Base-by-base conservation (phyloP, 2,797 vertebrate species). In the Agapornis canus region DNA sequence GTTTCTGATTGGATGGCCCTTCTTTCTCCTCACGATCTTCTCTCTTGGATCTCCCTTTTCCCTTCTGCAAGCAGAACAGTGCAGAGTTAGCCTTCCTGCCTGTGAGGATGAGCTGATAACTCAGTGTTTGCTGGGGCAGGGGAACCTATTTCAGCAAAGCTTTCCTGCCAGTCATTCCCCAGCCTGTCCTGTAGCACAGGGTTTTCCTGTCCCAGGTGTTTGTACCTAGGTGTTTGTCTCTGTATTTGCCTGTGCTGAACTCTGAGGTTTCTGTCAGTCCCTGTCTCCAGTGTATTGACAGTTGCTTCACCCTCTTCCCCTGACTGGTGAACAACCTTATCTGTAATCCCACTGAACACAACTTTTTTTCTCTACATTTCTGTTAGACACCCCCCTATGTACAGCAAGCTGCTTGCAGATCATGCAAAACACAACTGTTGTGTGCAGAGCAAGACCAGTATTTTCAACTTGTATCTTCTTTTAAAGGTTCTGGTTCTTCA, bases 401-500 rank as follows among this genome's bases (percentile, higher is more conserved):
- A 51, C 52, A 45, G 57, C 52, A 65, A 73, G 26, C 49, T 89
- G 59, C 45, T 84, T 86, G 35, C 32, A 90, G 72, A 6, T 71
- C 32, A 14, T 13, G 26, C 52, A 52, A 70, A 89, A 82, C 31
- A 6, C 35, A 26, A 60, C 69, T 26, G 0, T 26, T 76, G 70
- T 81, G 54, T 89, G 27, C 40, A 57, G 25, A 73, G 23, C 60
- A 18, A 76, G 59, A 63, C 37, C 21, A 82, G n/a, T 59, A n/a
- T 56, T 93, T 90, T 88, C 25, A 54, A 73, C 52, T 57, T 82
- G 3, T 59, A 0, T 96, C 26, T 91, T 93, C 66, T 96, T 94
- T 92, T 96, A 48, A 92, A 99, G 99, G 96, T 99, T 99, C 97
- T 99, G 99, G 99, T 99, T 99, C 97, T 99, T 99, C 96, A 99